Base-by-base conservation (phyloP, 2,113 vertebrate genomes). In the Recurvirostra avosetta region DNA sequence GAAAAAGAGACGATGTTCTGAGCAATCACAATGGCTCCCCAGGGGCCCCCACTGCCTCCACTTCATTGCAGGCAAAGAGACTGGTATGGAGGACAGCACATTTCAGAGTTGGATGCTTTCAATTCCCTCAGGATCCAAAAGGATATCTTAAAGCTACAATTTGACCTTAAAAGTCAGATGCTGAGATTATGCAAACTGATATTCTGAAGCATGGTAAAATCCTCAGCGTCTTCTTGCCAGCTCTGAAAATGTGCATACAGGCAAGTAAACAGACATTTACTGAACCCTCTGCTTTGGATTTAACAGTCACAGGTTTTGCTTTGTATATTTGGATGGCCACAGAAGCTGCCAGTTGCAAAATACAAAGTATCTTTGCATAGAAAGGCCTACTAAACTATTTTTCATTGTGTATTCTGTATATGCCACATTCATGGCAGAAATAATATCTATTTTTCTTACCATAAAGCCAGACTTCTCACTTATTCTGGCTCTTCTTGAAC, bases 61-160 rank as follows among this genome's bases (percentile, higher is more conserved):
- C 5, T 15, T 8, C 2, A 11, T 12, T 34, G 21, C 59, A 49
- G 55, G 84, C 34, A 76, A 40, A 63, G 32, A 52, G 18, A 25
- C 14, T 13, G 25, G 3, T 2, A 2, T 4, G 20, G 10, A 50
- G 23, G 34, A 20, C 50, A 47, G 21, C 50, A 47, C 1, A 0
- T 9, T 72, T 26, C 23, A 40, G 26, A 76, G 49, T 3, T 11
- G 11, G 55, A 30, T 43, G 49, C n/a, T 34, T 63, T 40, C 4
- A 3, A 16, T 16, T 56, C 45, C 17, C 12, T 56, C 63, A 34
- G 68, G 59, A 52, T 52, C 30, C 5, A 3, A 41, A 68, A 71
- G 45, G 34, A 38, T 26, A 40, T 13, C 30, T 53, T 71, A 49
- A 40, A 88, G 34, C 11, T 49, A n/a, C 26, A 66, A 13, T 32